Base-by-base conservation (phyloP, 2,113 vertebrate species). In the Malurus melanocephalus region DNA sequence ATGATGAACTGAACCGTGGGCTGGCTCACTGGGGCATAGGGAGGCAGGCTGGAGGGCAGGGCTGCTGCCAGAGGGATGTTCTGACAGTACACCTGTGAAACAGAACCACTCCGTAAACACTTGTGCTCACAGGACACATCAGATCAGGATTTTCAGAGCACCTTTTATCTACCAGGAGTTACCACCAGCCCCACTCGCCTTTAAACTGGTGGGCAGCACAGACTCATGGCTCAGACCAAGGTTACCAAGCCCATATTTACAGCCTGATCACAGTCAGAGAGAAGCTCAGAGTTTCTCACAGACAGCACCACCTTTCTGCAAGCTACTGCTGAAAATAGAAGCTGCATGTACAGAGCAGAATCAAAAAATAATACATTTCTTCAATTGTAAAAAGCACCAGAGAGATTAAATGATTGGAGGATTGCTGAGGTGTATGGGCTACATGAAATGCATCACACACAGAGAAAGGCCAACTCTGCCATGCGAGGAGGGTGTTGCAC, bases 1-100 rank as follows among this genome's bases (percentile, higher is more conserved):
- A 97, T 91, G 43, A 97, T 90, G 15, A 95, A 93, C 89, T 97
- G 98, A 24, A 96, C 96, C 0, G 94, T 81, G 51, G 98, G 97
- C 93, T 97, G 97, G 93, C 97, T 96, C 59, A 95, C 91, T 0
- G 96, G 96, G 1, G 94, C 88, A 0, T 85, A 97, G 10, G 96
- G 96, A 1, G 94, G 97, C 35, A 96, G 66, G n/a, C 93, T 88
- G 2, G 95, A 76, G 45, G 96, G 96, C 84, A 97, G 94, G 6
- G 95, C 88, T 4, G 94, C 88, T 1, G 75, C 45, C 56, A 97
- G 76, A 38, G 96, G 97, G 72, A 95, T 55, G 52, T 71, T 90
- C 55, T 97, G 96, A 74, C 93, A 94, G 77, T 95, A 97, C 42
- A 94, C 97, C 97, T 98, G 94, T 13, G 33, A 20, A 53, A 87